A percentile compares a stretch with the other conserved stretches of the same genome.
phyloP scores from a whole-genome alignment of 2,797 vertebrate genomes.

The Sebastes kiyomatsui region DNA sequence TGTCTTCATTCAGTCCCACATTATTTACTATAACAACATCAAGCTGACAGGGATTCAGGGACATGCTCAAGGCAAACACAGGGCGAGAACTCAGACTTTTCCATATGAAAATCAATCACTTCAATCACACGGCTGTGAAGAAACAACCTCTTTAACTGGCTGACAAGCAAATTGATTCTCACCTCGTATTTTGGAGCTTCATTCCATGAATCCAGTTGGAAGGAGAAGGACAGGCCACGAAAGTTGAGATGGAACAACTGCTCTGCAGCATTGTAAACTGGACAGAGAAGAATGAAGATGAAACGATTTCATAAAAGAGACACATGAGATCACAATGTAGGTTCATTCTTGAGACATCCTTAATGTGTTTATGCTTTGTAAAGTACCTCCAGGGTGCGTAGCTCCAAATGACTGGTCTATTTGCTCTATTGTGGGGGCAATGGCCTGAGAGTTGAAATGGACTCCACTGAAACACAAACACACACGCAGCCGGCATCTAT shows the following conservation, averaged over 20 bases:
- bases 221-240: constrained; percentile 97
- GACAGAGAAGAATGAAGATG: background rate
- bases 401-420: constrained; percentile 99
- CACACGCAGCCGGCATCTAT: constrained; percentile 11
- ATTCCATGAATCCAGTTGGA: constrained; percentile 98
- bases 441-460: constrained; percentile 99
- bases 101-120: background rate
- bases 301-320: background rate
- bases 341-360: background rate
- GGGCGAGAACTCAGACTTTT: background rate
- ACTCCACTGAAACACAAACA: constrained; percentile 91
- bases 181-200: constrained; percentile 99
- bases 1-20: background rate
- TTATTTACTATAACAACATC: background rate
- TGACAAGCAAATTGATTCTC: constrained; percentile 50
- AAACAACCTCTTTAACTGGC: background rate
- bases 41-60: background rate
- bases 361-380: background rate
- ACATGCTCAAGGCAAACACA: background rate
- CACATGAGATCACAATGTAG: background rate
- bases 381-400: constrained; percentile 97
- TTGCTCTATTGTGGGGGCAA: constrained; percentile 98
- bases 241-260: constrained; percentile 99
- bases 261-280: constrained; percentile 98
- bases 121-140: background rate